Evolutionary conservation across 2,888 invertebrate genomes (phyloP).

Genomic region (Tetheella fluctuosa): DNA sequence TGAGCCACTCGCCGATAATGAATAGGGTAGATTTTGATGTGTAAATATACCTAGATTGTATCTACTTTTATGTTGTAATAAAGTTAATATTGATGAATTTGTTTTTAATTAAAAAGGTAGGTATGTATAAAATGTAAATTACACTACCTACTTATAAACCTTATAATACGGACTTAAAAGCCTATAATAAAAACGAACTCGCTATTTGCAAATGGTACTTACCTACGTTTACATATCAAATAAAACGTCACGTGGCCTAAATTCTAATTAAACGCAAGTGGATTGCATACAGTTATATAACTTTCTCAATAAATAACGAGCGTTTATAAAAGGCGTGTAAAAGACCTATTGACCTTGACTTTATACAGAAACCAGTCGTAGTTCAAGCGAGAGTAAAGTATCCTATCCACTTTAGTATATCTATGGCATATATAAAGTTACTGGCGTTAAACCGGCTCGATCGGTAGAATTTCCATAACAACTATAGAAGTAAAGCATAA

Average conservation of each 20-base stretch:
- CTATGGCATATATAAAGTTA: slow-evolving; percentile 15
- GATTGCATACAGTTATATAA: not conserved
- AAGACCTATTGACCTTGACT: slow-evolving; percentile 8
- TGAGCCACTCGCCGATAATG: slow-evolving; percentile 30
- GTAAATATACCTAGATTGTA: slow-evolving; percentile 40
- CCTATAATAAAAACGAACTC: not conserved
- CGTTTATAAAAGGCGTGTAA: not conserved
- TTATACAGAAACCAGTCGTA: slow-evolving; percentile 3
- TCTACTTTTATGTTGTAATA: slow-evolving; percentile 13
- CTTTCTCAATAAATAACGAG: slow-evolving; percentile 3
- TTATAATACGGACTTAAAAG: not conserved
- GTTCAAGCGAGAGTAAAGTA: not conserved
- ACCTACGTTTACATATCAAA: no score
- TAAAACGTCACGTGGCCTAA: slow-evolving; percentile 9
- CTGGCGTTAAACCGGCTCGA: slow-evolving; percentile 36
- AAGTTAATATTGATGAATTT: slow-evolving; percentile 16
- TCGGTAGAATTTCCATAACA: slow-evolving; percentile 39
- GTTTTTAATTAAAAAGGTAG: not conserved
- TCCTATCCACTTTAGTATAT: not conserved
- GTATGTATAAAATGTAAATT: not conserved
- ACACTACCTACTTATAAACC: not conserved
- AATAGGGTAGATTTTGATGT: slow-evolving; percentile 56
- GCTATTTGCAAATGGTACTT: not conserved
- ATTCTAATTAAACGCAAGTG: slow-evolving; percentile 2
- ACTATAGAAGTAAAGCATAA: slow-evolving; percentile 21